Percentiles rank a stretch among this genome's conserved stretches.
These are phyloP conservation scores for Macaca nemestrina DNA, from an alignment of 2,113 vertebrate genomes.

Conservation along the genomic window DNA sequence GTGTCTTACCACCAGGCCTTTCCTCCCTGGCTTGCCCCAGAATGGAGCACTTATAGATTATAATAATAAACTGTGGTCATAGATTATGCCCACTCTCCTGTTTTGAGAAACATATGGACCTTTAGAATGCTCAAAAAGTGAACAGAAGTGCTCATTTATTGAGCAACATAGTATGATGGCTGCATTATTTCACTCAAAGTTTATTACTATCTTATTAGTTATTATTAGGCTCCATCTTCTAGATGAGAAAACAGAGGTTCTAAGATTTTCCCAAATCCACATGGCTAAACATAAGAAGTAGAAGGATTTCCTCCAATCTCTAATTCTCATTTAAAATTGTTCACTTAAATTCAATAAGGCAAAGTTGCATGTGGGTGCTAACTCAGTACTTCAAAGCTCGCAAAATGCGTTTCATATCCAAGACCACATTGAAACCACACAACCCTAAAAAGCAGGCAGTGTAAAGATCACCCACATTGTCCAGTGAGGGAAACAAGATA, in stretches of 20 bases:
- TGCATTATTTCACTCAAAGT: background rate
- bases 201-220: background rate
- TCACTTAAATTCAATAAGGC: background rate
- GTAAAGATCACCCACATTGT: background rate
- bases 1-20: background rate
- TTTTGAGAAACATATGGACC: background rate
- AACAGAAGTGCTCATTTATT: background rate
- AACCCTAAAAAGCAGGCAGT: background rate
- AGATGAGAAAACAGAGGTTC: slow-evolving; percentile 20
- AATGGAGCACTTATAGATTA: background rate
- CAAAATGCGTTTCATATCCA: background rate
- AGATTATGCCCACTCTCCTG: background rate
- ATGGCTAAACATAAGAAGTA: background rate
- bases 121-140: background rate
- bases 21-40: background rate
- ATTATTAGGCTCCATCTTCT: background rate
- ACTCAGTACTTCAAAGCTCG: background rate
- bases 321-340: background rate
- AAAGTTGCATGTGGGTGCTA: background rate
- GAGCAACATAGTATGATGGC: background rate
- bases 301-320: background rate
- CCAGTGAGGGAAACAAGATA: background rate
- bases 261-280: background rate
- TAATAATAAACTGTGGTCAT: background rate
- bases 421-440: background rate